phyloP scores from a whole-genome alignment of 2,113 vertebrate species.

The Phyllostomus discolor region DNA sequence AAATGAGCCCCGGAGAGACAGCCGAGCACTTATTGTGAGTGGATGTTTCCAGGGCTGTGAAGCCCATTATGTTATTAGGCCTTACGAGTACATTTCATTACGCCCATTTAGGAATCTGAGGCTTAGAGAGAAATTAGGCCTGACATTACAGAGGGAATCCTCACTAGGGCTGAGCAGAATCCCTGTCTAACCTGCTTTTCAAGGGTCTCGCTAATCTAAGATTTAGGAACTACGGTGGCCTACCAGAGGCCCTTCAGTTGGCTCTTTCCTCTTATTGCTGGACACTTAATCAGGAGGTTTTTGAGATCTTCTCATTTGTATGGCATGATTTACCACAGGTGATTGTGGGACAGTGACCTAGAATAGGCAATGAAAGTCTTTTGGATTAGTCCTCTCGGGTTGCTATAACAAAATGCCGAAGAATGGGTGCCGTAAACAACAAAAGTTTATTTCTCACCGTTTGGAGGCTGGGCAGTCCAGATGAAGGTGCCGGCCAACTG shows the following conservation, averaged over 20 bases:
- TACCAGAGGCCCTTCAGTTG: not conserved
- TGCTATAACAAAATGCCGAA: not conserved
- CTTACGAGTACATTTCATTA: not conserved
- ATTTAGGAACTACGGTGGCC: not conserved
- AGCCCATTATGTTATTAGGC: not conserved
- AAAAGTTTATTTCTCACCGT: not conserved
- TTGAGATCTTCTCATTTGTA: not conserved
- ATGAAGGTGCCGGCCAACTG: not conserved
- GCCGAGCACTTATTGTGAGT: not conserved
- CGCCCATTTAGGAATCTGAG: not conserved
- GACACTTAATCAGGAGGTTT: conserved; percentile 9
- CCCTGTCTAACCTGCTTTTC: not conserved
- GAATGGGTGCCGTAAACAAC: not conserved
- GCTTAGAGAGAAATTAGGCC: not conserved
- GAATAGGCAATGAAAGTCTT: not conserved
- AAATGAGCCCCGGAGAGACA: not conserved
- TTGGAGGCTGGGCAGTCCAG: not conserved
- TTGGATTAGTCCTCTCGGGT: not conserved
- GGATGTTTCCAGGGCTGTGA: not conserved
- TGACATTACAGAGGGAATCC: not conserved
- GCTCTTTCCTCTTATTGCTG: not conserved
- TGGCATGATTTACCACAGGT: not conserved
- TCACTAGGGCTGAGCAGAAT: not conserved
- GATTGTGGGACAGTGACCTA: not conserved
- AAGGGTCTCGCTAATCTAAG: not conserved